Percentiles rank a stretch among this genome's conserved stretches.
phyloP scores from a whole-genome alignment of 1,140 invertebrate genomes.

The Ceratina calcarata region DNA sequence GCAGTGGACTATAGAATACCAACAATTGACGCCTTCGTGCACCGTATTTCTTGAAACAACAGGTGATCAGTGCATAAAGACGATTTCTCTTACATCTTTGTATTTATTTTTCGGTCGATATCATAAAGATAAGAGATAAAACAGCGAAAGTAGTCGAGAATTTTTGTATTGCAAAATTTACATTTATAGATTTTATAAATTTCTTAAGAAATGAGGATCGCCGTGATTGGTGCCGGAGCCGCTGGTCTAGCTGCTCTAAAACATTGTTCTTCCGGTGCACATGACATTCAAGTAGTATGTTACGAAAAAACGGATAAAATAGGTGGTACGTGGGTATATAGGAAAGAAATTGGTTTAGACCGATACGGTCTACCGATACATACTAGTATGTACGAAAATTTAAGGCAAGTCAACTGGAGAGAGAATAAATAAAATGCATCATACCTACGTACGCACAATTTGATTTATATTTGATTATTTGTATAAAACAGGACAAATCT shows the following conservation, averaged over 20 bases:
- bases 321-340: slow-evolving; percentile 95
- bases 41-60: not conserved
- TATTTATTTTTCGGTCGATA: too few species aligned
- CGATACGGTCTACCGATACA: slow-evolving; percentile 90
- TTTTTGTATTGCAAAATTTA: not conserved
- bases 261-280: slow-evolving; percentile 78
- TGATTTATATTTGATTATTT: slow-evolving; percentile 33
- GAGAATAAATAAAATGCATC: too few species aligned
- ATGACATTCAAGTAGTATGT: slow-evolving; percentile 67
- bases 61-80: not conserved
- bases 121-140: not conserved
- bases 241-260: slow-evolving; percentile 84
- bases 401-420: slow-evolving; percentile 82
- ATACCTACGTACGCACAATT: not conserved
- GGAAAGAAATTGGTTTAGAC: slow-evolving; percentile 85
- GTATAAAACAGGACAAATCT: slow-evolving; percentile 87
- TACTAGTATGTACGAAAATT: slow-evolving; percentile 92
- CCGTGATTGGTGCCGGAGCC: slow-evolving; percentile 85
- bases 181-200: not conserved
- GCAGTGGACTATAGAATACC: not conserved
- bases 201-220: slow-evolving; percentile 77
- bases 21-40: too few species aligned
- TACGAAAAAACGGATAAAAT: slow-evolving; percentile 84
- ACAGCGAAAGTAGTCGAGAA: not conserved
- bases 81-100: too few species aligned